These are phyloP conservation scores for Odontocerum albicorne DNA, from an alignment of 2,888 invertebrate genomes.

Conservation along the genomic window DNA sequence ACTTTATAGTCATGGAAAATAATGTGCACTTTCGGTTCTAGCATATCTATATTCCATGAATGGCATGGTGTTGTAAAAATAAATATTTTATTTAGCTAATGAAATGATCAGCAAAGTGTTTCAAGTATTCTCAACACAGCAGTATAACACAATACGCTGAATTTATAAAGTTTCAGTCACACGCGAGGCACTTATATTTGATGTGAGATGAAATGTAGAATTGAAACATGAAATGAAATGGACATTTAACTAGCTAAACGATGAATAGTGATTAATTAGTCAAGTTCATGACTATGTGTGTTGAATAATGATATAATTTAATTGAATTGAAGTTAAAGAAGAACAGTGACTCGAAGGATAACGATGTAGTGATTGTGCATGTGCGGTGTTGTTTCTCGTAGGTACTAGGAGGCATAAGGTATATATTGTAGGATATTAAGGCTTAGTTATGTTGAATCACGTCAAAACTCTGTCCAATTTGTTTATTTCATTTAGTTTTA, in stretches of 20 bases:
- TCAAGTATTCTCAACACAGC: too few relatives aligned
- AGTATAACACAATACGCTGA: too few relatives aligned
- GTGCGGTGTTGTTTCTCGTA: slow-evolving; percentile 35
- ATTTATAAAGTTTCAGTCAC: too few relatives aligned
- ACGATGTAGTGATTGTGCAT: slow-evolving; percentile 35
- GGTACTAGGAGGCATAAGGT: slow-evolving; percentile 31
- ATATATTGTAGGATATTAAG: slow-evolving; percentile 8
- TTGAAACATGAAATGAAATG: slow-evolving; percentile 1
- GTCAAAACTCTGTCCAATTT: slow-evolving; percentile 4
- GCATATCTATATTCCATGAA: too few relatives aligned
- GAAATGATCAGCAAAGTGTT: too few relatives aligned
- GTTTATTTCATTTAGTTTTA: background rate
- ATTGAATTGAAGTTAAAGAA: slow-evolving; percentile 11
- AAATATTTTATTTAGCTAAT: too few relatives aligned
- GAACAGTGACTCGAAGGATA: slow-evolving; percentile 1
- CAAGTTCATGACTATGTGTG: slow-evolving; percentile 24
- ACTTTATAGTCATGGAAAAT: too few relatives aligned
- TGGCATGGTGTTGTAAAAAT: too few relatives aligned
- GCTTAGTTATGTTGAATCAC: background rate
- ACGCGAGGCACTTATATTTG: too few relatives aligned
- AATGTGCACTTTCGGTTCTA: too few relatives aligned
- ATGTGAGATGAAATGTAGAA: too few relatives aligned
- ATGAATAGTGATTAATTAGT: slow-evolving; percentile 29
- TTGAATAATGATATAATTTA: slow-evolving; percentile 15
- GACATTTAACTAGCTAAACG: slow-evolving; percentile 16